Evolutionary conservation across 2,888 invertebrate species (phyloP), one percentile per base, ranked within the genome.

Genomic region (Ethmia dodecea): DNA sequence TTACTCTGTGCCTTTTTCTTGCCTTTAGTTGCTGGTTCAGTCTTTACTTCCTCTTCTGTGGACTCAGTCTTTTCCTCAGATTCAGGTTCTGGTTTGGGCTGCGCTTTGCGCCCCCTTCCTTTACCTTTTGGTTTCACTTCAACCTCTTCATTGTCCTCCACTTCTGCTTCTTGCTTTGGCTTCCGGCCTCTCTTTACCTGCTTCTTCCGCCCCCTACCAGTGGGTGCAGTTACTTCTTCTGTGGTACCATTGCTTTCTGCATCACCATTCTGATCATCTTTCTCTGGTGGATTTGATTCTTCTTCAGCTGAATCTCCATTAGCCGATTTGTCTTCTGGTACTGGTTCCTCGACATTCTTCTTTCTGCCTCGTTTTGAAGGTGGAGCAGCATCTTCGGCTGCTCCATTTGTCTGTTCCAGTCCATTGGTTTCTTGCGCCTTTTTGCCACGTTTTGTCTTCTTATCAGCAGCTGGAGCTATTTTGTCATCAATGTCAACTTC

Each of bases 351-450:
- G 30, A 47, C 52, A 51, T 52, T 63, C 50, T 80, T 80, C 55
- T 79, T 79, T 48, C 61, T 76, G 5, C 73, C 74, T 42, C 71
- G 76, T 45, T 84, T 84, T 12, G 62, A 49, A 38, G 64, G 62
- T 42, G 67, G 65, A 9, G 55, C 66, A 31, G 48, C 38, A 28
- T 73, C 71, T 44, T 72, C 71, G 6, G n/a, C 12, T 12, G 11
- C 4, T 44, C 59, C 69, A 60, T 61, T 67, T 31, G 37, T 28
- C 24, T 53, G 45, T 14, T 47, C 48, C 22, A 0, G 22, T 28
- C 39, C 47, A 31, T 45, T 60, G 14, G 45, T 31, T 31, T 58
- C 59, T 43, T 60, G 56, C 18, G 52, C 58, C 43, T 80, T 84
- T 48, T 75, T 79, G 0, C 75, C 76, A 1, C 77, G 60, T 42